Evolutionary conservation across 2,888 invertebrate species (phyloP).

Genomic region (Nemotelus pantherinus): DNA sequence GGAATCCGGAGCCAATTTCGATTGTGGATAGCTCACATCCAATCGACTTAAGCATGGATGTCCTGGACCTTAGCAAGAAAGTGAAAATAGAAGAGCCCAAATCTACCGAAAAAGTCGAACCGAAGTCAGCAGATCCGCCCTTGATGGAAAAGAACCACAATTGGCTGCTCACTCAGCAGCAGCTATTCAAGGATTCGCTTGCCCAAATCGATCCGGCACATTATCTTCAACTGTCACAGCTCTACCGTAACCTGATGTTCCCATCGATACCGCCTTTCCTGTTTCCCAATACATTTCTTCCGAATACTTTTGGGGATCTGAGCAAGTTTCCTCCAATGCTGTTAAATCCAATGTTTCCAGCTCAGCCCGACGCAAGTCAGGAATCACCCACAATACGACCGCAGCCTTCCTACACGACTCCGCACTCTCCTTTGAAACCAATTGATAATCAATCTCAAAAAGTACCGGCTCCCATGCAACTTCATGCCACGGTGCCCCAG

Average conservation of each 20-base stretch:
- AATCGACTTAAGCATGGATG: constrained; percentile 81
- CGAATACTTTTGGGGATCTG: constrained; percentile 67
- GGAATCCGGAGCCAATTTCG: constrained; percentile 60
- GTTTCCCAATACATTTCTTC: constrained; percentile 68
- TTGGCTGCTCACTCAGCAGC: constrained; percentile 73
- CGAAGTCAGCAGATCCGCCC: constrained; percentile 57
- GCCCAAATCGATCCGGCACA: constrained; percentile 71
- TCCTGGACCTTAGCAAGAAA: constrained; percentile 85
- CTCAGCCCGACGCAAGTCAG: constrained; percentile 42
- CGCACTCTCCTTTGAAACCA: neutral
- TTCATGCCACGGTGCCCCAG: constrained; percentile 42
- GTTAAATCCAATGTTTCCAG: constrained; percentile 63
- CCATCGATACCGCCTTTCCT: constrained; percentile 74
- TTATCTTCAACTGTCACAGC: constrained; percentile 71
- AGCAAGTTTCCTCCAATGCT: constrained; percentile 70
- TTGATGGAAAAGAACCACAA: constrained; percentile 70
- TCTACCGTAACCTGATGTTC: constrained; percentile 70
- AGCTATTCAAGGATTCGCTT: constrained; percentile 70
- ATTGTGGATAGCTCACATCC: constrained; percentile 68
- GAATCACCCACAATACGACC: constrained; percentile 31
- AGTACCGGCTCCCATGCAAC: constrained; percentile 37
- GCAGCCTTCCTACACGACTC: neutral
- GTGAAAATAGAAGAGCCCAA: constrained; percentile 59
- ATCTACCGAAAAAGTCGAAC: constrained; percentile 47
- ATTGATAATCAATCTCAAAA: constrained; percentile 37